A percentile compares a stretch with the other conserved stretches of the same genome.
Evolutionary conservation across 2,888 invertebrate genomes (phyloP).

Genomic region (Lobophora halterata): DNA sequence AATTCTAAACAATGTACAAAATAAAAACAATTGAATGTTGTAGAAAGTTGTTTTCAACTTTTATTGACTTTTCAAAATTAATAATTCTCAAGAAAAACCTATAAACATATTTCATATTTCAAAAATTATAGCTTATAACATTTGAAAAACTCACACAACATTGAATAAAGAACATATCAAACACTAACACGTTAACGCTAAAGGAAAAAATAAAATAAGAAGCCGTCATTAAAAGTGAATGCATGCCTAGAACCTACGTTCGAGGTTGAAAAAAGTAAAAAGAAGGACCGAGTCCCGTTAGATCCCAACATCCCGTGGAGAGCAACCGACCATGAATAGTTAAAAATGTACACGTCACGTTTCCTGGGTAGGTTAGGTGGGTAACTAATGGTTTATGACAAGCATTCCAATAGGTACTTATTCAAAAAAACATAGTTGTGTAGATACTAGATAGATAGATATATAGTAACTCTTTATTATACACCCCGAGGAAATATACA

Average conservation of each 20-base stretch:
- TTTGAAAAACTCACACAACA: no score
- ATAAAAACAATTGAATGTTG: no score
- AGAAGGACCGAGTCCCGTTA: conserved; percentile 68
- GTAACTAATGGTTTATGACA: conserved; percentile 10
- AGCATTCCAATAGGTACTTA: neutral
- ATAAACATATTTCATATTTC: no score
- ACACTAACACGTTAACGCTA: conserved; percentile 3
- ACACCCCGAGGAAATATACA: no score
- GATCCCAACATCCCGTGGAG: conserved; percentile 59
- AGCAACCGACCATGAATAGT: conserved; percentile 32
- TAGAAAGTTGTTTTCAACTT: no score
- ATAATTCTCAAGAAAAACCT: no score
- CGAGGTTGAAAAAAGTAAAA: conserved; percentile 64
- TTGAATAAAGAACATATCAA: neutral
- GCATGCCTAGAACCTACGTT: conserved; percentile 57
- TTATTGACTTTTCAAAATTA: no score
- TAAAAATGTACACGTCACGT: conserved; percentile 31
- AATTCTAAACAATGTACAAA: no score
- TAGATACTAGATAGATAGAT: no score
- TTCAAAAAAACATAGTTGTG: no score
- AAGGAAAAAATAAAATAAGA: conserved; percentile 19
- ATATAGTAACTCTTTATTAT: no score
- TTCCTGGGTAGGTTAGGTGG: conserved; percentile 17
- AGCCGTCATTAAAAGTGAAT: conserved; percentile 70
- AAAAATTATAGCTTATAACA: no score